Evolutionary conservation across 2,797 vertebrate species (phyloP), one percentile per base, ranked within the genome.

Genomic region (Selene dorsalis): DNA sequence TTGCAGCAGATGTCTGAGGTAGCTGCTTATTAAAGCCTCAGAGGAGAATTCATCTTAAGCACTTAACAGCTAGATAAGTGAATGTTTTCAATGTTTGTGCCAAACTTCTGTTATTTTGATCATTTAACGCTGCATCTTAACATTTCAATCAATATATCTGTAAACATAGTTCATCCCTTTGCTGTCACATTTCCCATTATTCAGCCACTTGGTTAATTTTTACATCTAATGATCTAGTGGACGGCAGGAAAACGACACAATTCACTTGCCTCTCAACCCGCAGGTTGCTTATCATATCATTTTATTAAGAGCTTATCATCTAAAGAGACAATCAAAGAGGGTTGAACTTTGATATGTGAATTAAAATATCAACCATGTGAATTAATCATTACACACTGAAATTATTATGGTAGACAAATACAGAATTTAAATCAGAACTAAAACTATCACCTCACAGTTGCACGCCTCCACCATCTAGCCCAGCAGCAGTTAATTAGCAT

Each of bases 1-100:
- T 59, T 81, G 68, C 53, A 82, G 74, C 85, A 82, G 75, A 83
- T 83, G 70, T 77, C 87, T 73, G 39, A 57, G 64, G 28, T 7
- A 12, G 57, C 58, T 55, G 69, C 73, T 87, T 61, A 69, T 86
- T 64, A 80, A 80, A 68, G 24, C 4, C 66, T 56, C 32, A 30
- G 38, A 66, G 57, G 61, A 83, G 57, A 79, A 52, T 75, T 62
- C 22, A 55, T 22, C 43, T 58, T 38, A 65, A 32, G 52, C 3
- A 39, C 60, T 71, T 45, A 20, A 63, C 47, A 76, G 14, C 55
- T 67, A 58, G 22, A 57, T 20, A 20, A 41, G 9, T 60, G 5
- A 69, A 55, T 24, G 10, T 1, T 9, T 58, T 38, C 2, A 61
- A 43, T 35, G 26, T 71, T 62, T 1, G 20, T 18, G 28, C 28